Conservation (phyloP, 2,113 vertebrate genomes). For the Oxyruncus cristatus region DNA sequence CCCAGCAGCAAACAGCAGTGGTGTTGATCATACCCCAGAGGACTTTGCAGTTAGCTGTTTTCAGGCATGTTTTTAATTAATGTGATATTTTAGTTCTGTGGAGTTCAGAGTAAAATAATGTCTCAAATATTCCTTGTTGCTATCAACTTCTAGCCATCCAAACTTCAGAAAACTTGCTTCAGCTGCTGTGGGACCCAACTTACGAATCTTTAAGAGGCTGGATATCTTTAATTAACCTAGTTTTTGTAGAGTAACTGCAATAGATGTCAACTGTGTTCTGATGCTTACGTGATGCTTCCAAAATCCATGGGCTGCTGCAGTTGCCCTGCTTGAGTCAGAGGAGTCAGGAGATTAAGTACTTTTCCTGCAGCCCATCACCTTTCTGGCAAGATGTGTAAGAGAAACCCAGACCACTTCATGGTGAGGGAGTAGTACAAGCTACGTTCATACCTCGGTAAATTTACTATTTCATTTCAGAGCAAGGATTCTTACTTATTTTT, state of each 20-base stretch:
- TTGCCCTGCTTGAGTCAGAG: not conserved
- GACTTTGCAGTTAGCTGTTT: not conserved
- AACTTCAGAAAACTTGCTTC: not conserved
- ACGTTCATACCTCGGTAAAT: not conserved
- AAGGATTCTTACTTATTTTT: not conserved
- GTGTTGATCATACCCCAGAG: not conserved
- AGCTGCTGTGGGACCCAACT: not conserved
- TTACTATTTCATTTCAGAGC: not conserved
- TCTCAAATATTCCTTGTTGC: not conserved
- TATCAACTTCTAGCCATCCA: not conserved
- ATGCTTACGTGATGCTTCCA: not conserved
- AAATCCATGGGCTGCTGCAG: accelerated
- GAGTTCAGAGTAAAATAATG: not conserved
- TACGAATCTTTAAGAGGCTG: not conserved
- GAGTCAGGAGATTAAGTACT: not conserved
- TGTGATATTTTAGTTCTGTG: not conserved
- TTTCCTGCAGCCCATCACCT: not conserved
- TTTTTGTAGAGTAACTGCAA: not conserved
- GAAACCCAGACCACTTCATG: not conserved
- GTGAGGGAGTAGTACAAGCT: not conserved
- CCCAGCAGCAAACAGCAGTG: not conserved
- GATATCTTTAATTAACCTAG: not conserved
- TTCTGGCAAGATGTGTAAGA: not conserved
- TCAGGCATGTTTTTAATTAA: not conserved
- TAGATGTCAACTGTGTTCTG: not conserved